Conservation (phyloP, 2,113 vertebrate species). For the Colossoma macropomum region DNA sequence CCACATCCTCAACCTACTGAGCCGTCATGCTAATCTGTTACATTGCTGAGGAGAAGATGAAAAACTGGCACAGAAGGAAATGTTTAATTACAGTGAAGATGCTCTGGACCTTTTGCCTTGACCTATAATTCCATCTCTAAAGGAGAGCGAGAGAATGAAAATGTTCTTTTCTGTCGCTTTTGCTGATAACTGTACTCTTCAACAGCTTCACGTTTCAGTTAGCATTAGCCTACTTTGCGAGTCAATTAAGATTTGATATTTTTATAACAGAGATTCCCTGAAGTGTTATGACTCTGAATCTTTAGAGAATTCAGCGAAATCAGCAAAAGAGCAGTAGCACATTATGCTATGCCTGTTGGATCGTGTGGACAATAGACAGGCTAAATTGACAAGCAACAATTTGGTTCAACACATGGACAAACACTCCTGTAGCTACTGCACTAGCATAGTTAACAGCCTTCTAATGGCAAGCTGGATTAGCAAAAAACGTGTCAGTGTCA, state of each 20-base stretch:
- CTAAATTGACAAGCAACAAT: neutral
- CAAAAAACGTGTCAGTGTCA: conserved; percentile 67
- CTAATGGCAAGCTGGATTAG: conserved; percentile 44
- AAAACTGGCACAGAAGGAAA: too few species aligned
- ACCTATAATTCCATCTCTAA: too few species aligned
- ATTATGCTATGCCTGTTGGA: neutral
- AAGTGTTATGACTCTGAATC: neutral
- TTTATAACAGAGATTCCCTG: neutral
- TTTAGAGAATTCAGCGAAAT: neutral
- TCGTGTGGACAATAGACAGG: neutral
- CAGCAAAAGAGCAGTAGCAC: neutral
- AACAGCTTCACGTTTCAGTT: neutral
- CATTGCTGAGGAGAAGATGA: too few species aligned
- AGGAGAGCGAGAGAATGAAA: too few species aligned
- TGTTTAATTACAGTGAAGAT: neutral
- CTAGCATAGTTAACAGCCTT: conserved; percentile 3
- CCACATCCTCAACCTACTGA: too few species aligned
- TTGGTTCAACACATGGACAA: neutral
- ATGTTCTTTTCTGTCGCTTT: neutral
- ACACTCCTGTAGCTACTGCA: neutral
- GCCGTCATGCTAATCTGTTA: too few species aligned
- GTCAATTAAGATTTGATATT: neutral
- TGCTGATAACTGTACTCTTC: neutral
- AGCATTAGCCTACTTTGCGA: neutral
- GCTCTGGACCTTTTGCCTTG: too few species aligned